Base-by-base conservation (phyloP, 2,113 vertebrate species). In the Vombatus ursinus region DNA sequence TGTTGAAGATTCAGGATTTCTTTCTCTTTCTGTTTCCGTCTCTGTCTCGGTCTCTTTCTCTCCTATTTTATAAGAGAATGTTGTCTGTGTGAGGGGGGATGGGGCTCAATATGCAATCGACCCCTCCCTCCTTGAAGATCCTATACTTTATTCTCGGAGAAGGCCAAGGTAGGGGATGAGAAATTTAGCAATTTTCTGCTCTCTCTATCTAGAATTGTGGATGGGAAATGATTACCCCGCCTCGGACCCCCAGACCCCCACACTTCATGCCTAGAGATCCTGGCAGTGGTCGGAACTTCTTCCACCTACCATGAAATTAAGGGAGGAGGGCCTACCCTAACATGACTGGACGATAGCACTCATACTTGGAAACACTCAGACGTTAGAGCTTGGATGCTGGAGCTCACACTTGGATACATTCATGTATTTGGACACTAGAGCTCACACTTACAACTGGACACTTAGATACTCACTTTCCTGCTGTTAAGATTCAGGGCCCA, bases 1-100 rank as follows among this genome's bases (percentile, higher is more conserved):
- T 98, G 96, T 97, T 98, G 98, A 97, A 98, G 97, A 98, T 98
- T 98, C 96, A 96, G 98, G 96, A 96, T 98, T 98, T 98, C 98
- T 97, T 97, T 97, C 97, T 97, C 93, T 97, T 95, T 97, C 95
- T n/a, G 53, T 96, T 94, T 97, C 68, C 68, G 68, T 84, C 68
- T 84, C 68, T 84, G 68, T 84, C 68, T 84, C 68, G 93, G 93
- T 94, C 96, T 94, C 48, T 97, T 92, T 97, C 93, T 97, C 95
- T 97, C 68, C 68, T 19, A 84, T 84, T 84, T 84, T 84, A 84
- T 84, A 84, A 84, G 68, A 84, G 96, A 97, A 96, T 96, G 96
- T 95, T 61, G 24, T 90, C 92, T 97, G 92, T 95, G 90, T 96
- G 95, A 96, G 92, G 68, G 57, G 68, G 68, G 68, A 84, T 84